Evolutionary conservation across 2,888 invertebrate species (phyloP).

Genomic region (Xylota sylvarum): DNA sequence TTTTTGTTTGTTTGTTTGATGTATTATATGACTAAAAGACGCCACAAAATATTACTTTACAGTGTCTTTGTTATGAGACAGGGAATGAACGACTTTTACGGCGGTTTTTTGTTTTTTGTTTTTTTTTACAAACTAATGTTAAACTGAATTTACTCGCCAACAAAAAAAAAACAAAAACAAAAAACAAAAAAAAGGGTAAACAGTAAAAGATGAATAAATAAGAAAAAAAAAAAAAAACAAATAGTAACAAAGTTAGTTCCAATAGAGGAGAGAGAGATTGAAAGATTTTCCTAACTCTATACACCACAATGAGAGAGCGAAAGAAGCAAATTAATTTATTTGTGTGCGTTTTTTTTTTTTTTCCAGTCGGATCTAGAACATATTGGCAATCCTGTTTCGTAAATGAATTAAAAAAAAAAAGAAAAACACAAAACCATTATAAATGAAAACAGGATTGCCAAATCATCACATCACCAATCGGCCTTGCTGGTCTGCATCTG

Average conservation of each 20-base stretch:
- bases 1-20: too few relatives aligned
- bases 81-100: constrained; percentile 12
- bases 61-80: constrained; percentile 38
- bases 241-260: constrained; percentile 17
- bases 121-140: constrained; percentile 39
- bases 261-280: not conserved
- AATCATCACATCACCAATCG: constrained; percentile 15
- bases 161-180: not conserved
- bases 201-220: not conserved
- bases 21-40: constrained; percentile 25
- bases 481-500: constrained; percentile 15
- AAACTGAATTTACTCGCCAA: constrained; percentile 20
- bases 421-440: not conserved
- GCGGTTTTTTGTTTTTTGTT: too few relatives aligned
- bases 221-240: constrained; percentile 22
- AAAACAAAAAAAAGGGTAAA: constrained; percentile 4
- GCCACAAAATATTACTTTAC: constrained; percentile 8
- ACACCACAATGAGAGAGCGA: constrained; percentile 34
- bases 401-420: not conserved
- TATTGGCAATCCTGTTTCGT: constrained; percentile 14
- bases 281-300: constrained; percentile 5
- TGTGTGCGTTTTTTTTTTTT: not conserved
- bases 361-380: not conserved
- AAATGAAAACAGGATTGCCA: constrained; percentile 17
- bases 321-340: constrained; percentile 19